Percentiles rank a stretch among this genome's conserved stretches.
Evolutionary conservation across 2,797 vertebrate genomes (phyloP).

Genomic region (Rhinogobio ventralis): DNA sequence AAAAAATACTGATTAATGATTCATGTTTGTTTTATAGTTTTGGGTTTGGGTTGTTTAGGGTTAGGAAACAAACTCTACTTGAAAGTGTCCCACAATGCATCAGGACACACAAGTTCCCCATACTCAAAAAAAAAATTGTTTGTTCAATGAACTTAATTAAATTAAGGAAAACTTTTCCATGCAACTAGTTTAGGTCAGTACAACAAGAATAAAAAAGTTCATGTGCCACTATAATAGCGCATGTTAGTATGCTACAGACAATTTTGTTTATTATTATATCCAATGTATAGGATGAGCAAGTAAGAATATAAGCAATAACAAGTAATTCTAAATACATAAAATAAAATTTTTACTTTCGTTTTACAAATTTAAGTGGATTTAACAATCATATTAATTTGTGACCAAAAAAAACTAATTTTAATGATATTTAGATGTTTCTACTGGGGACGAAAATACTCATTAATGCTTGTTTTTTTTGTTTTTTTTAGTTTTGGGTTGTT

Average conservation of each 20-base stretch:
- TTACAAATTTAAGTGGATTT: too few species aligned
- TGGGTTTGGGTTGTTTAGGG: not conserved
- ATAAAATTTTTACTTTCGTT: too few species aligned
- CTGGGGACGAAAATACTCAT: not conserved
- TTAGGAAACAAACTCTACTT: not conserved
- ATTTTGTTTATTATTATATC: not conserved
- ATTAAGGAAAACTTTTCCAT: not conserved
- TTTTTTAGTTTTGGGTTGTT: not conserved
- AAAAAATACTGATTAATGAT: not conserved
- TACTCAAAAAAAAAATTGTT: not conserved
- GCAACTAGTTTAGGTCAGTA: not conserved
- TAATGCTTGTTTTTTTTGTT: not conserved
- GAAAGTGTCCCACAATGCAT: slow-evolving; percentile 8
- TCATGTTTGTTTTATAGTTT: not conserved
- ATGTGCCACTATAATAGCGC: not conserved
- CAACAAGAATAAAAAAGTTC: not conserved
- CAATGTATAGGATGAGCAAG: not conserved
- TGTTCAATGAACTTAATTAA: not conserved
- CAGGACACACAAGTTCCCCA: not conserved
- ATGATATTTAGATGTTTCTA: not conserved
- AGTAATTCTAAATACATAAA: not conserved
- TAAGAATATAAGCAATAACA: not conserved
- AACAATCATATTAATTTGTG: too few species aligned
- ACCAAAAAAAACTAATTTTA: too few species aligned
- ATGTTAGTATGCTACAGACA: not conserved